phyloP scores from a whole-genome alignment of 2,797 vertebrate genomes.

The Myotis daubentonii region DNA sequence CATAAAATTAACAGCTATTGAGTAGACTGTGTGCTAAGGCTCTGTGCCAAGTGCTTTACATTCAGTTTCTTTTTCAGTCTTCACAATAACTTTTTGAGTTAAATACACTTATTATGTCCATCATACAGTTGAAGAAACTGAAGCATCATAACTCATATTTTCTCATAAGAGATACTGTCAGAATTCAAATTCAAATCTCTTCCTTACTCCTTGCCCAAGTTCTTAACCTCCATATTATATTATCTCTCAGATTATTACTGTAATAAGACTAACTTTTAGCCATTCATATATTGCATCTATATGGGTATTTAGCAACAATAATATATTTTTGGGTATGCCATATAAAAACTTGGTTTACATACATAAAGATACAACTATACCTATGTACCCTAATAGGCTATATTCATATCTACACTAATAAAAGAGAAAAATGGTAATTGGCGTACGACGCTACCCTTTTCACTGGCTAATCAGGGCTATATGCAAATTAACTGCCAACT shows the following conservation, averaged over 20 bases:
- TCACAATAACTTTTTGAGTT: conserved; percentile 39
- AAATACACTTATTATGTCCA: not conserved
- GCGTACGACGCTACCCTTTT: too few relatives aligned
- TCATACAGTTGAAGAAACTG: conserved; percentile 13
- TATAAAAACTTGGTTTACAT: not conserved
- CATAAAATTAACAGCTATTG: conserved; percentile 24
- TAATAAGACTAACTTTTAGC: not conserved
- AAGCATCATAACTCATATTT: not conserved
- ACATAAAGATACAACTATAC: not conserved
- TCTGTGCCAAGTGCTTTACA: not conserved
- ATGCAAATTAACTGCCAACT: too few relatives aligned
- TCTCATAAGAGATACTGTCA: not conserved
- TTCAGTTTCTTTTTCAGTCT: not conserved
- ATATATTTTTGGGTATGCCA: not conserved
- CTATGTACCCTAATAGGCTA: not conserved
- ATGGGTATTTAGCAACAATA: not conserved
- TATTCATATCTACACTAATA: too few relatives aligned
- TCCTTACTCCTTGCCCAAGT: not conserved
- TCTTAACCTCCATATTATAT: not conserved
- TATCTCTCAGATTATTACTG: not conserved
- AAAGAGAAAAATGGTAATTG: too few relatives aligned
- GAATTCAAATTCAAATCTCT: not conserved
- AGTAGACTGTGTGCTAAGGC: not conserved
- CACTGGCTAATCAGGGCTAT: too few relatives aligned
- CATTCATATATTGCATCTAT: not conserved